phyloP scores from a whole-genome alignment of 1,140 invertebrate species.

The Neuroterus valhalla region DNA sequence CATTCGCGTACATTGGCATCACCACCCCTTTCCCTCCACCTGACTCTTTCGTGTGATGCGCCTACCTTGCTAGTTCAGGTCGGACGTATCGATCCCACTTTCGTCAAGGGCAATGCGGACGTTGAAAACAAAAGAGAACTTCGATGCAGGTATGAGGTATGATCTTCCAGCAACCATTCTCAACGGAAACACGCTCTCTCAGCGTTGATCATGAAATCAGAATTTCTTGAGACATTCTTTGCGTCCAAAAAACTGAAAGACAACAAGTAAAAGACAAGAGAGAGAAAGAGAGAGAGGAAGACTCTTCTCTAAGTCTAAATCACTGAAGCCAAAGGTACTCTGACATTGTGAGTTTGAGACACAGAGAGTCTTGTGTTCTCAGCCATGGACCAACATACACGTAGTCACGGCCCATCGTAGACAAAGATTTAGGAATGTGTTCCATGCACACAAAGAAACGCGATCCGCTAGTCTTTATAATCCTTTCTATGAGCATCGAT shows the following conservation, averaged over 20 bases:
- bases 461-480: conserved; percentile 18
- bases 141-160: background rate
- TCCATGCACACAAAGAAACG: conserved; percentile 32
- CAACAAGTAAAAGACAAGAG: too few species aligned
- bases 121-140: conserved; percentile 16
- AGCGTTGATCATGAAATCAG: background rate
- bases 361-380: conserved; percentile 50
- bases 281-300: background rate
- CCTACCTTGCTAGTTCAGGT: background rate
- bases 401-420: conserved; percentile 51
- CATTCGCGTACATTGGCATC: conserved; percentile 14
- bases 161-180: background rate
- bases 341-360: conserved; percentile 16
- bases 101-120: background rate
- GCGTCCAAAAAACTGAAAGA: background rate
- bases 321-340: conserved; percentile 10
- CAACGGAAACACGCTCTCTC: background rate
- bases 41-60: background rate
- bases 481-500: conserved; percentile 10
- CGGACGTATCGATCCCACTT: background rate
- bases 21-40: background rate
- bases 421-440: conserved; percentile 55
- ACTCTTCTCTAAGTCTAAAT: background rate
- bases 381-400: conserved; percentile 42
- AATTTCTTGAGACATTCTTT: background rate